Evolutionary conservation across 2,113 vertebrate genomes (phyloP), one percentile per base, ranked within the genome.

Genomic region (Eidolon helvum): DNA sequence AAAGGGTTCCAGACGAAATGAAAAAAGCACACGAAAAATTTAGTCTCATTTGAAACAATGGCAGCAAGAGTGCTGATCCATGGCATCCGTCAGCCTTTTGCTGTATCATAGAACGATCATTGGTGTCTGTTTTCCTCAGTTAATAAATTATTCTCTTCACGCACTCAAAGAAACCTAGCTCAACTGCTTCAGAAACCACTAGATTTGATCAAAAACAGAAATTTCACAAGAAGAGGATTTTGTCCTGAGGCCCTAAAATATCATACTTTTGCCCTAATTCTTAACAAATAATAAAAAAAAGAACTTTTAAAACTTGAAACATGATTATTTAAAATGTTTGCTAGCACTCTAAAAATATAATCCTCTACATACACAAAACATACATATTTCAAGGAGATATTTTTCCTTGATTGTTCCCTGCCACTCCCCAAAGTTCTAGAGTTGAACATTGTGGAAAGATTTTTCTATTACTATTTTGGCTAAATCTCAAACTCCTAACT

Each of bases 1-100:
- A 96, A 98, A 88, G 98, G 98, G 6, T 92, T 97, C 12, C 97
- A 98, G 72, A 97, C 99, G 4, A 97, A 97, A 63, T 99, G 98
- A 93, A 95, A 90, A 45, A 84, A 55, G 18, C 18, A 94, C 74
- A 92, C 75, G 43, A 80, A 88, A 1, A 40, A 83, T 21, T 22
- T 33, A 33, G 90, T 98, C 84, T 68, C 95, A 30, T 90, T 98
- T 79, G 98, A 95, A 96, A 98, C 91, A 75, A 65, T 98, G 94
- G 98, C 96, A 1, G 96, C 97, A 57, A 96, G 98, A 43, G 69
- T 98, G 61, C 98, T 98, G 2, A 24, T 6, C 50, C 96, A 85
- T 57, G 33, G 57, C 74, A 4, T 66, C 40, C 89, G 68, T 59
- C 78, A 86, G 35, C 15, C 11, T 4, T 28, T 3, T 7, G 90